These are phyloP conservation scores for Agrilus cyanescens DNA, from an alignment of 2,888 invertebrate species.

Conservation along the genomic window DNA sequence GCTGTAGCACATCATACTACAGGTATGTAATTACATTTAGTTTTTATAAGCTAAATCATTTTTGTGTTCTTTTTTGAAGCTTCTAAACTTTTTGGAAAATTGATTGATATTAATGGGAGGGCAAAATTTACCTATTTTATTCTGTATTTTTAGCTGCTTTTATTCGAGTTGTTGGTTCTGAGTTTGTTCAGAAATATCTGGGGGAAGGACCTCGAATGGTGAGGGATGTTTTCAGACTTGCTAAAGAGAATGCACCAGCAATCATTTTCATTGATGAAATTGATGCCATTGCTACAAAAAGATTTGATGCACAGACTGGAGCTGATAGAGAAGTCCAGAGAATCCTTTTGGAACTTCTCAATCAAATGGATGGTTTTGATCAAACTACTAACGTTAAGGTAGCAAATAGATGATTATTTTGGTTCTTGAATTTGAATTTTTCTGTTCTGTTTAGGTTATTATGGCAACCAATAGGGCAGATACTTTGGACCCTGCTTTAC, in stretches of 20 bases:
- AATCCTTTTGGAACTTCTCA: constrained; percentile 89
- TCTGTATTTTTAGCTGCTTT: constrained; percentile 74
- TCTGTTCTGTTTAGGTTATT: constrained; percentile 52
- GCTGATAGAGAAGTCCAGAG: constrained; percentile 98
- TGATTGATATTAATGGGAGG: too few species aligned
- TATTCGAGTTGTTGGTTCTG: constrained; percentile 97
- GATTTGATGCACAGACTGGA: constrained; percentile 96
- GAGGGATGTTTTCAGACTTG: constrained; percentile 94
- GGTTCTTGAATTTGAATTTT: constrained; percentile 1
- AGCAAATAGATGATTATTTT: constrained; percentile 4
- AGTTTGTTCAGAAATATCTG: constrained; percentile 98
- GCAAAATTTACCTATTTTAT: neutral
- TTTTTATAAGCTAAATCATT: too few species aligned
- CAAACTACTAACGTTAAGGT: constrained; percentile 99
- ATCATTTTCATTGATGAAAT: constrained; percentile 99
- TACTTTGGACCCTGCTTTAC: constrained; percentile 93
- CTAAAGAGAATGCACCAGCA: constrained; percentile 98
- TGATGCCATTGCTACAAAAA: constrained; percentile 98
- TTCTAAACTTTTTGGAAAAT: too few species aligned
- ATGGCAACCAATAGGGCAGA: constrained; percentile 98
- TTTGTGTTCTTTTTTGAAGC: too few species aligned
- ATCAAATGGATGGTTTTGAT: constrained; percentile 99
- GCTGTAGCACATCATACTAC: constrained; percentile 98
- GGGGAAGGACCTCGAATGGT: constrained; percentile 99
- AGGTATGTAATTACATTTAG: constrained; percentile 38